A percentile compares a stretch with the other conserved stretches of the same genome.
These are phyloP conservation scores for Metridium senile DNA, from an alignment of 92 coral and sea anemone species.

Conservation along the genomic window DNA sequence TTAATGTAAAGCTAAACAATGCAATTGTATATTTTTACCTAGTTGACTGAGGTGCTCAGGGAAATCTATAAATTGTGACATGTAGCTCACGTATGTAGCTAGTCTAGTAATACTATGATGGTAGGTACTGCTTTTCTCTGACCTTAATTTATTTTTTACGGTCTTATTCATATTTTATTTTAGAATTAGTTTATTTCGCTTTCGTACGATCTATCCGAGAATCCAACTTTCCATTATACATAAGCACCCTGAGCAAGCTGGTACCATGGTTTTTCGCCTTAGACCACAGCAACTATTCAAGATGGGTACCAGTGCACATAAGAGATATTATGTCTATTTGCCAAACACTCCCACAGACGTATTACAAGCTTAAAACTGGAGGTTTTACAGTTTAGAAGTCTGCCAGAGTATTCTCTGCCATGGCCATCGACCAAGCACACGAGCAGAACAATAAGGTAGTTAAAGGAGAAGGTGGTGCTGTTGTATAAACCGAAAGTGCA, in stretches of 20 bases:
- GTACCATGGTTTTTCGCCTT: constrained; percentile 5
- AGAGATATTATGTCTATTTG: neutral
- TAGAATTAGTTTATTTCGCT: neutral
- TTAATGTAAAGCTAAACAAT: too few relatives aligned
- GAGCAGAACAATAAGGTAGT: constrained; percentile 37
- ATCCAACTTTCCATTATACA: constrained; percentile 3
- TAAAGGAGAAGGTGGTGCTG: constrained; percentile 42
- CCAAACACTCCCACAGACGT: neutral
- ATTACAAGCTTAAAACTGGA: constrained; percentile 12
- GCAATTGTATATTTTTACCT: too few relatives aligned
- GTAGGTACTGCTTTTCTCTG: neutral
- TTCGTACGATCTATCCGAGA: neutral
- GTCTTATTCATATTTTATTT: too few relatives aligned
- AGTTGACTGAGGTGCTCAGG: too few relatives aligned
- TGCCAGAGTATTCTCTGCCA: constrained; percentile 31
- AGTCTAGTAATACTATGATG: neutral
- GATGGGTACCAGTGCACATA: constrained; percentile 5
- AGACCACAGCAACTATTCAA: neutral
- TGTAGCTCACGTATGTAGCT: too few relatives aligned
- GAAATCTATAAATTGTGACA: too few relatives aligned
- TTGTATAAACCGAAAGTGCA: constrained; percentile 35
- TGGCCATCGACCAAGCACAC: constrained; percentile 37
- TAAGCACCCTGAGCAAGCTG: neutral
- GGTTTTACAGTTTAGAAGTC: constrained; percentile 31
- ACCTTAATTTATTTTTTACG: too few relatives aligned